Evolutionary conservation across 2,797 vertebrate genomes (phyloP), one percentile per base, ranked within the genome.

Genomic region (Spatula versicolor): DNA sequence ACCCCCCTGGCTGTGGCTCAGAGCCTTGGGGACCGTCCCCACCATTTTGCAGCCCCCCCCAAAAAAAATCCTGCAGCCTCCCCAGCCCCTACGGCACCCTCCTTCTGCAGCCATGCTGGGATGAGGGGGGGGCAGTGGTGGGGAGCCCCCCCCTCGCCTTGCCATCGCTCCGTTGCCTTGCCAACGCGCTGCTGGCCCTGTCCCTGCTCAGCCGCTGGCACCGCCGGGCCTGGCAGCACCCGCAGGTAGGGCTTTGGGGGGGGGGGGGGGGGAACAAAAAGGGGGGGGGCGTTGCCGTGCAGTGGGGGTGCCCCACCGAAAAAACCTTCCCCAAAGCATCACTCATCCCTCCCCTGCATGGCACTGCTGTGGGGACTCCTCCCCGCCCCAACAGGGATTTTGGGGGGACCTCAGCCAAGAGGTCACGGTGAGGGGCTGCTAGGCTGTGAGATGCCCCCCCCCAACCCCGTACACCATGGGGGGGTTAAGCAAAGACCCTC

Each of bases 161-260:
- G 88, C 86, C 87, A 81, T 66, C 81, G 1, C 84, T 58, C 76
- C 0, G 87, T 95, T 94, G 90, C 93, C 93, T 25, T 92, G 87
- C 56, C 95, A 96, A 94, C 95, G 60, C 72, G 0, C 55, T 60
- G 69, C 48, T 26, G 48, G 26, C 80, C 73, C 31, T 68, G 87
- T 86, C 87, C 87, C 89, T 43, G 28, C 87, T 91, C 87, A 86
- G 56, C 26, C 62, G 6, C 35, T 81, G 87, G 9, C 93, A 94
- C 74, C 8, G 60, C 92, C 2, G 83, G 56, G 68, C 50, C 79
- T 16, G 48, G 73, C 91, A 62, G 9, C 74, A 4, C 12, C 15
- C 43, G 4, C 92, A 93, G 93, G 93, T 96, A 92, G 81, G 93
- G 48, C 0, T 15, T 56, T 59, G 78, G 55, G 21, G 26, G 6